Evolutionary conservation across 2,113 vertebrate species (phyloP), one percentile per base, ranked within the genome.

Genomic region (Perca schrenkii): DNA sequence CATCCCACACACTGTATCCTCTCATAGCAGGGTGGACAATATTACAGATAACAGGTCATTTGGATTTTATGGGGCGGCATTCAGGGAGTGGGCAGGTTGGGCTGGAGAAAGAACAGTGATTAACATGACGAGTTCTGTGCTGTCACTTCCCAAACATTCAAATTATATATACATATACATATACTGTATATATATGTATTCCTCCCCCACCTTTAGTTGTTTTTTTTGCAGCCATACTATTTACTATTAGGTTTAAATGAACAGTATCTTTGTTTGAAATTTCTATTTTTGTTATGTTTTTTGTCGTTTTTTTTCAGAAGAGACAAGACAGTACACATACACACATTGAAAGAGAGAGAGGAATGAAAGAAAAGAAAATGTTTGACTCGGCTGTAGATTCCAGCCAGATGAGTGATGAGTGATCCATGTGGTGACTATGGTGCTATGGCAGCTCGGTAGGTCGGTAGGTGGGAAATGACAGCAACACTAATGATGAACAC

Each of bases 301-400:
- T 81, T 90, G 53, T 80, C 17, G 17, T 0, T 85, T 88, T 90
- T 82, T 73, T 88, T 78, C 73, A 91, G 86, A 88, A 93, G 87
- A 92, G 88, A 95, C 91, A 88, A 91, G 90, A 93, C 89, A 67
- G 79, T 54, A 90, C 87, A 92, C 82, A 60, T 22, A 91, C 79
- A 87, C 70, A 92, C 75, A 93, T 34, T 86, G 65, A 94, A 19
- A 92, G 31, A 93, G 80, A 83, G 82, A 89, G 69, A 87, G 77
- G 61, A 65, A 60, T 70, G 66, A 72, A 77, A 62, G 47, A 36
- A 74, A 58, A 65, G 57, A 65, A 52, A 25, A 56, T 71, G 19
- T 79, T 50, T 64, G 10, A 47, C 85, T 70, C 67, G 88, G 85
- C 84, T 78, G 88, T 31, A 65, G 75, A 74, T 78, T 74, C 57